Conservation (phyloP, 2,797 vertebrate genomes). For the Acipenser oxyrinchus region DNA sequence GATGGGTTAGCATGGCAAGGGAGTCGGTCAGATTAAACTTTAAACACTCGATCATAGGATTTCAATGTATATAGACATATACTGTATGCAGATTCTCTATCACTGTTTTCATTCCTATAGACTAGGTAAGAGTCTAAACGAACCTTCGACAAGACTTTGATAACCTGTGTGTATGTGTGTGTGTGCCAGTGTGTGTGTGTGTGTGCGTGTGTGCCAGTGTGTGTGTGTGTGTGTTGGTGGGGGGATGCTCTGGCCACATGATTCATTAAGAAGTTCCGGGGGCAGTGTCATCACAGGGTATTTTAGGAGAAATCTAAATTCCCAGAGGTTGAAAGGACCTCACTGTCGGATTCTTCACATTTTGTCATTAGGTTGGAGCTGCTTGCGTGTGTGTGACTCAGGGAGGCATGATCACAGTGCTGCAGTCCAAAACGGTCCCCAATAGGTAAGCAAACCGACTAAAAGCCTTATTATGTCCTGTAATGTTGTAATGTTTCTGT, state of each 20-base stretch:
- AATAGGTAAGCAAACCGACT: too few relatives aligned
- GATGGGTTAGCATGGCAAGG: too few relatives aligned
- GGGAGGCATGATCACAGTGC: too few relatives aligned
- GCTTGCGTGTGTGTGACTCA: not conserved
- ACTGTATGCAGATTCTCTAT: too few relatives aligned
- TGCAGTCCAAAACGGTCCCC: too few relatives aligned
- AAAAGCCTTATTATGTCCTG: too few relatives aligned
- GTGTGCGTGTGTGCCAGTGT: not conserved
- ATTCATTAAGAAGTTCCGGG: not conserved
- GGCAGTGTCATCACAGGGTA: not conserved
- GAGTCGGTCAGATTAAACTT: too few relatives aligned
- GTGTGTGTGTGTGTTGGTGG: not conserved
- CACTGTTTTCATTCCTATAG: too few relatives aligned
- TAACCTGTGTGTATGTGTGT: not conserved
- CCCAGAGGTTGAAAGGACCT: slow-evolving; percentile 6
- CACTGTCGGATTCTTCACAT: slow-evolving; percentile 13
- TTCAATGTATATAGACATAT: too few relatives aligned
- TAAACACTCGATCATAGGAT: too few relatives aligned
- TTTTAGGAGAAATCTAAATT: slow-evolving; percentile 10
- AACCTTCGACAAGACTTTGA: not conserved
- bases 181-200: not conserved
- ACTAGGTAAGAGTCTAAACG: too few relatives aligned
- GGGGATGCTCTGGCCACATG: not conserved
- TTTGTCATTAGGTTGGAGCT: slow-evolving; percentile 15
- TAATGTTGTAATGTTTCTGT: too few relatives aligned